Base-by-base conservation (phyloP, 2,888 invertebrate genomes). In the Metopia argyrocephala region DNA sequence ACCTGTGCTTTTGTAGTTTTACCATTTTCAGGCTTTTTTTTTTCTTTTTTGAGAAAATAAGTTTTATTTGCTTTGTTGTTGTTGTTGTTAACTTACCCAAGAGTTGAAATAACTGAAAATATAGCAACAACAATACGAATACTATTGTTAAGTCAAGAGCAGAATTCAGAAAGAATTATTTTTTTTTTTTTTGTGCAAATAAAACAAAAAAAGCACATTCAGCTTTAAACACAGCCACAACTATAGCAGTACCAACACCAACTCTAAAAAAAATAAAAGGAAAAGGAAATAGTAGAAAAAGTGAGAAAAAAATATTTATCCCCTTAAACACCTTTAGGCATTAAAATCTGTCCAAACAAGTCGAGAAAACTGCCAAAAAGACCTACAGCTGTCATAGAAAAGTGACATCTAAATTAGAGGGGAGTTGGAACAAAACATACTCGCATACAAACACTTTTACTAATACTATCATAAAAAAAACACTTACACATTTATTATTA, bases 381-480 rank as follows among this genome's bases (percentile, higher is more conserved):
- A 81, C 81, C 81, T 81, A 78, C 78, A 84, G 81, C 84, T 83
- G 83, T 82, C 83, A 82, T 54, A 83, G 82, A 79, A 38, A 82
- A 81, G 84, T 84, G 78, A 82, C 84, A 84, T 75, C 78, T 82
- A 82, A 84, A 84, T 84, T 83, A 82, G 68, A 66, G 66, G 79
- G 81, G 76, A 74, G 78, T 76, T 25, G 66, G 70, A 18, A 28
- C 21, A 21, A 9, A 66, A 38, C 52, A 38, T 5, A 23, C 50
- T 46, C 18, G 28, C 52, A 20, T 23, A 62, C 46, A 74, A 18
- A n/a, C 25, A 23, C 18, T 52, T n/a, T 21, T 23, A 46, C 48
- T 38, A 38, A 9, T 38, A 0, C 38, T 31, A 7, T 31, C 45
- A 21, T n/a, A n/a, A n/a, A n/a, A n/a, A n/a, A n/a, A n/a, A n/a